Base-by-base conservation (phyloP, 2,888 invertebrate species). In the Microplitis manilae region DNA sequence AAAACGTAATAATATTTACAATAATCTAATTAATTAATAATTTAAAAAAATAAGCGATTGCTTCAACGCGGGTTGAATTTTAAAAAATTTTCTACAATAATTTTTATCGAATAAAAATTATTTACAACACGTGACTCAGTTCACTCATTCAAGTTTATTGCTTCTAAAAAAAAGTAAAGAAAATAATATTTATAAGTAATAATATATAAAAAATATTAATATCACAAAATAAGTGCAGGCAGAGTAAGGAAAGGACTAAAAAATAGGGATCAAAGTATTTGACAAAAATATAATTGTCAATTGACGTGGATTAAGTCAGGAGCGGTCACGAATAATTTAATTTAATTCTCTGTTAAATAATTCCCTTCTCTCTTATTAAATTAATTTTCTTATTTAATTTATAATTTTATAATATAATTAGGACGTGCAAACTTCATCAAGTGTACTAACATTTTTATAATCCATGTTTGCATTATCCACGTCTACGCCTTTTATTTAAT, bases 181-280 rank as follows among this genome's bases (percentile, higher is more conserved):
- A 50, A 50, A 50, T 50, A 75, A 78, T 75, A 68, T 78, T 39
- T 73, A 39, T 76, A 64, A 50, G 50, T 50, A 50, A 87, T 85
- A 85, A 86, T 86, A 85, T 85, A 86, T 86, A 87, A 83, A 88
- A 88, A 87, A 87, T 86, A 88, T 84, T 86, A 88, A 88, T 88
- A 89, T 89, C 88, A 88, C 88, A 88, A 88, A 89, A 87, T 85
- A 86, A 82, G 86, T 85, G 85, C 85, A 85, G 87, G 86, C 88
- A 88, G 87, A 78, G 86, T 81, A 83, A 84, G 87, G 86, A 87
- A 85, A 84, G 87, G 86, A 85, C 87, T 83, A 85, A 81, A 39
- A 38, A 76, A 85, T 84, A 81, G 76, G 86, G 85, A 83, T 81
- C 81, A 83, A 74, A 78, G 80, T 80, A 79, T 78, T 79, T 59